Base-by-base conservation (phyloP, 2,797 vertebrate genomes). In the Lepilemur ruficaudatus region DNA sequence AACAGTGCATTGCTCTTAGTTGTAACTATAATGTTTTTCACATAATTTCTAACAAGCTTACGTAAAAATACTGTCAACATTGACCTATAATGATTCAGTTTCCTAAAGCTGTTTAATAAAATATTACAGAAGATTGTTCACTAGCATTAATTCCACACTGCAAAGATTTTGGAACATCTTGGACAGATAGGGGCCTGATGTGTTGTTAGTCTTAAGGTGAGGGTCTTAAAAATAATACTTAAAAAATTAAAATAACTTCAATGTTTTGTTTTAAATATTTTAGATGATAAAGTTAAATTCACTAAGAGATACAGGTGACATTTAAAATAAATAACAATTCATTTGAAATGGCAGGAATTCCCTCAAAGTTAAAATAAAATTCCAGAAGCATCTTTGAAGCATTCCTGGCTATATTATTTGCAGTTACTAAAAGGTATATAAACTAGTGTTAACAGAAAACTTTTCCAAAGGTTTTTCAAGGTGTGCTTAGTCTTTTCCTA, bases 81-180 rank as follows among this genome's bases (percentile, higher is more conserved):
- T 35, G 4, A 35, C 30, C 28, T 79, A 46, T 41, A 13, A 80
- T 35, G 61, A 94, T 79, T 82, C 41, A 43, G 5, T 85, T 96
- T 96, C 65, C 94, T 89, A 73, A 82, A 96, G 59, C 5, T 95
- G 4, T 59, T 93, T 70, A 72, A 61, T 65, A 73, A 85, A 90
- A 78, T 41, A 72, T 70, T 72, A 82, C 10, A 57, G 28, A 57
- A 84, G 32, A 81, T 35, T 65, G 41, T 88, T 94, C 46, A 35
- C 13, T 61, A 70, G 46, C 7, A 23, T 84, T 83, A 89, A 88
- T 79, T 93, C 43, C 7, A 84, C 9, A 59, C 69, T 57, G 20
- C 9, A 89, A 92, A 80, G 25, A 92, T 48, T 61, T 35, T 83
- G 46, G 12, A 89, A 69, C 30, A 65, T 91, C 38, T 91, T 81